Evolutionary conservation across 2,888 invertebrate genomes (phyloP).

Genomic region (Spialia ferax): DNA sequence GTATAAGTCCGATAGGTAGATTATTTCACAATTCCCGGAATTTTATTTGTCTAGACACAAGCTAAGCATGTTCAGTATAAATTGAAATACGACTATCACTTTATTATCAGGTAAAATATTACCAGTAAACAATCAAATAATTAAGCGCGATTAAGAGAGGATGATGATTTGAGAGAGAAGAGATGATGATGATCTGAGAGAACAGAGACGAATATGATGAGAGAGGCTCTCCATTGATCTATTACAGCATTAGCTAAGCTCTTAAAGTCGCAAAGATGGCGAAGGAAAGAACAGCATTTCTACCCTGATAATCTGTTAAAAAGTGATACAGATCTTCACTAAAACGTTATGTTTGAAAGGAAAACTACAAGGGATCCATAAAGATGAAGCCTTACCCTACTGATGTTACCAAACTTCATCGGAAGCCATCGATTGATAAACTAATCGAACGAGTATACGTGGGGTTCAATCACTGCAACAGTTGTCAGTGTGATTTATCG

Average conservation of each 20-base stretch:
- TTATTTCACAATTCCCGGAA: neutral
- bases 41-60: neutral
- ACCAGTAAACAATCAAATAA: neutral
- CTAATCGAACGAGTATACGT: neutral
- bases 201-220: too few relatives aligned
- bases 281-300: too few relatives aligned
- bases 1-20: neutral
- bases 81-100: neutral
- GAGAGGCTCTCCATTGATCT: too few relatives aligned
- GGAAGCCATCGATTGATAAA: neutral
- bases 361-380: neutral
- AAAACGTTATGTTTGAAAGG: neutral
- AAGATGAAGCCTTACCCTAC: neutral
- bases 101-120: neutral
- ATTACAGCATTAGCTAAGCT: too few relatives aligned
- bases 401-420: neutral
- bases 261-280: too few relatives aligned
- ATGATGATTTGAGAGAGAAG: too few relatives aligned
- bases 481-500: conserved; percentile 53
- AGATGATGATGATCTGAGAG: too few relatives aligned
- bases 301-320: too few relatives aligned
- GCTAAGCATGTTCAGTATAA: neutral
- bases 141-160: too few relatives aligned
- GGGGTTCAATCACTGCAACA: conserved; percentile 46
- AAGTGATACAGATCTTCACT: too few relatives aligned